A percentile compares a stretch with the other conserved stretches of the same genome.
phyloP scores from a whole-genome alignment of 2,113 vertebrate genomes.

The Pangasianodon hypophthalmus region DNA sequence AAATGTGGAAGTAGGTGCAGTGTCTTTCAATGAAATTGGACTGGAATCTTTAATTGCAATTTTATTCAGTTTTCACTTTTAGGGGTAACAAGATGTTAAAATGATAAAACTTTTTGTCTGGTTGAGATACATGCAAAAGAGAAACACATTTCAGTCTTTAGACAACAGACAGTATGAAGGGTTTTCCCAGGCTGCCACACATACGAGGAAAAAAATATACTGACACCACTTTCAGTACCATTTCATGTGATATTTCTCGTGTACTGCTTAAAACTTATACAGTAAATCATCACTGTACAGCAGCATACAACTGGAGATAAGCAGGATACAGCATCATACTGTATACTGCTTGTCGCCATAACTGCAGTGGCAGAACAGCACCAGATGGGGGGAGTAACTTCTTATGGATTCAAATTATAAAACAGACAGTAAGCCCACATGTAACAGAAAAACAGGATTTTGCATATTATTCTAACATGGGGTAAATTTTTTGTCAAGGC shows the following conservation, averaged over 20 bases:
- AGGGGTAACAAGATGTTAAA: background rate
- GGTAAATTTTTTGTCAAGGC: background rate
- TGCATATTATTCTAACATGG: background rate
- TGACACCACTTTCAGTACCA: background rate
- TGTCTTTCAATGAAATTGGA: background rate
- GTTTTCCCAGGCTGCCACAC: background rate
- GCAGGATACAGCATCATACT: background rate
- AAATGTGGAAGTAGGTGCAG: background rate
- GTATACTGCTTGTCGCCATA: background rate
- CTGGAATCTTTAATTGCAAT: background rate
- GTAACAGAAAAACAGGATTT: background rate
- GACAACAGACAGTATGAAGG: background rate
- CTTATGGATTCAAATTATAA: conserved; percentile 2
- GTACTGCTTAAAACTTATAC: background rate
- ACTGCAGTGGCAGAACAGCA: conserved; percentile 20
- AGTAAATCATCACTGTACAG: background rate
- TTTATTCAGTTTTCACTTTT: background rate
- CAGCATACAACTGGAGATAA: no score
- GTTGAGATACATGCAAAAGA: background rate
- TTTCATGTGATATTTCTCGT: background rate
- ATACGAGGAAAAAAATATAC: background rate
- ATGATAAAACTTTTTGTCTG: background rate
- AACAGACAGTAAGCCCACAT: background rate
- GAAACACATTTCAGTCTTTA: background rate
- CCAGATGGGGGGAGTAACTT: conserved; percentile 32